Conservation (phyloP, 2,888 invertebrate species). For the Gerris lacustris region DNA sequence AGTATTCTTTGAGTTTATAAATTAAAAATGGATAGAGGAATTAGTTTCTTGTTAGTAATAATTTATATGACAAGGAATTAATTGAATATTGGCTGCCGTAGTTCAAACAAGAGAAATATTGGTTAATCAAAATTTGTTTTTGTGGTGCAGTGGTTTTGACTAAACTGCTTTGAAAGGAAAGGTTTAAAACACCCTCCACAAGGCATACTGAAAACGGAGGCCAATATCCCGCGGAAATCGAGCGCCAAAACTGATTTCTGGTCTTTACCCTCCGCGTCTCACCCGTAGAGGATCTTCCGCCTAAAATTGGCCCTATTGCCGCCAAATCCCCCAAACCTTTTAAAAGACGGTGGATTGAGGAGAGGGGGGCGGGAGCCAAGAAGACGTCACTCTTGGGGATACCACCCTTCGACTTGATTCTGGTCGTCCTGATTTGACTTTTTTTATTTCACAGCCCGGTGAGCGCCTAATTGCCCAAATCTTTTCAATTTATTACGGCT, state of each 20-base stretch:
- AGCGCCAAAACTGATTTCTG: not conserved
- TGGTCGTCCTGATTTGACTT: not conserved
- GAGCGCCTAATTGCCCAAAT: slow-evolving; percentile 3
- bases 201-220: not conserved
- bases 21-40: no score
- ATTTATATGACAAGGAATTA: no score
- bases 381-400: not conserved
- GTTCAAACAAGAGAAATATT: no score
- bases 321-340: not conserved
- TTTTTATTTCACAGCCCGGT: slow-evolving; percentile 1
- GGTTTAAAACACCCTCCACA: not conserved
- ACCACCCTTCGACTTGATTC: not conserved
- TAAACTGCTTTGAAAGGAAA: not conserved
- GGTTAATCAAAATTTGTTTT: no score
- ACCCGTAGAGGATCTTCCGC: not conserved
- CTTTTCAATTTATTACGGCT: slow-evolving; percentile 5
- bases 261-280: not conserved
- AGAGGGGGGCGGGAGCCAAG: no score
- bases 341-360: no score
- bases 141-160: no score
- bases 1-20: no score
- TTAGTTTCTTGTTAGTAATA: no score
- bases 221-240: slow-evolving; percentile 2
- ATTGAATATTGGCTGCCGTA: no score
- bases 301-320: not conserved